These are phyloP conservation scores for Netelia inedita DNA, from an alignment of 2,888 invertebrate species.

Conservation along the genomic window DNA sequence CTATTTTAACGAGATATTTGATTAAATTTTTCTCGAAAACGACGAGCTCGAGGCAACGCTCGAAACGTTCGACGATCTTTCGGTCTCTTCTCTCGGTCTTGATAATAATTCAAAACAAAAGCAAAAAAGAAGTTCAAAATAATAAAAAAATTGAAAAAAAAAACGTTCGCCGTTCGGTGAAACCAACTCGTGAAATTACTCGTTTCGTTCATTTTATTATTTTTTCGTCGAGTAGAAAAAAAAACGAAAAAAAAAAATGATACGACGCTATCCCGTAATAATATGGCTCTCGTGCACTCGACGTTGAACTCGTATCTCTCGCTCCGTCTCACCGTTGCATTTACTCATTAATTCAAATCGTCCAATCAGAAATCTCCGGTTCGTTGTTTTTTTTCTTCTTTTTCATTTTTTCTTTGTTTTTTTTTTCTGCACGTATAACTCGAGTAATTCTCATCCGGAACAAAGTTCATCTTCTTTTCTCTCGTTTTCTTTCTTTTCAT, in stretches of 20 bases:
- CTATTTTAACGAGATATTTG: too few species aligned
- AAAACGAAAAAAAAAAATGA: neutral
- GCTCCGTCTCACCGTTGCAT: constrained; percentile 41
- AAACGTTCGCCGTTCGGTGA: constrained; percentile 1
- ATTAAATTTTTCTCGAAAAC: too few species aligned
- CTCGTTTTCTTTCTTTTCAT: neutral
- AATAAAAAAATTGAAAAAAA: neutral
- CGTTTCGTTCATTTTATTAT: constrained; percentile 29
- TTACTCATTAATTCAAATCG: constrained; percentile 63
- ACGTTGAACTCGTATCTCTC: constrained; percentile 43
- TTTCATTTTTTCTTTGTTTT: neutral
- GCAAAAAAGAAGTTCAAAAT: too few species aligned
- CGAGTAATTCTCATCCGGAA: constrained; percentile 42
- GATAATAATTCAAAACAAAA: too few species aligned
- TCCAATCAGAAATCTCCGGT: constrained; percentile 52
- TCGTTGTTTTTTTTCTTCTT: constrained; percentile 6
- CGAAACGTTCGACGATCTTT: too few species aligned
- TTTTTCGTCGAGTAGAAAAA: constrained; percentile 13
- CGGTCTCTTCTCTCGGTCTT: too few species aligned
- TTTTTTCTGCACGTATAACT: constrained; percentile 31
- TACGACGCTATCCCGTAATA: neutral
- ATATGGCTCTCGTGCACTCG: constrained; percentile 29
- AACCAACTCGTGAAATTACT: constrained; percentile 38
- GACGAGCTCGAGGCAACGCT: too few species aligned
- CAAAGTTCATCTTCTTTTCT: constrained; percentile 43